Conservation (phyloP, 2,797 vertebrate genomes). For the Onychomys arenicola region DNA sequence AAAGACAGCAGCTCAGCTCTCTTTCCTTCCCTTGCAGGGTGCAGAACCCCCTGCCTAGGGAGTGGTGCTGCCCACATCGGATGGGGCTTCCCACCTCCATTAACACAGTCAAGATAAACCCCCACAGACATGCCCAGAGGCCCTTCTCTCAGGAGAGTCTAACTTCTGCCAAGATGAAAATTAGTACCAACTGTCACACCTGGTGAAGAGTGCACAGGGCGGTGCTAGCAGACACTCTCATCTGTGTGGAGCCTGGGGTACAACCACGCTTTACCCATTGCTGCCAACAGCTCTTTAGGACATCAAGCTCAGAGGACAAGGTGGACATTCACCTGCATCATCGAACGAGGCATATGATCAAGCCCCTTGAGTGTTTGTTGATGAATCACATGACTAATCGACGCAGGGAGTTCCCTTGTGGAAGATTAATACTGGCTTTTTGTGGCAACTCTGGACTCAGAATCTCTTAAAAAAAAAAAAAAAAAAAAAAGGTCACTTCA, state of each 20-base stretch:
- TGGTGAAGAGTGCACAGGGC: background rate
- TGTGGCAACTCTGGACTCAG: background rate
- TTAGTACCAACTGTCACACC: background rate
- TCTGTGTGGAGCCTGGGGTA: rapidly evolving
- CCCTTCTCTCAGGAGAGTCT: background rate
- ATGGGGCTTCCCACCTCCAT: background rate
- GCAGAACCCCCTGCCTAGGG: background rate
- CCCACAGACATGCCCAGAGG: background rate
- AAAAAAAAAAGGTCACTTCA: background rate
- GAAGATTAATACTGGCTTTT: background rate
- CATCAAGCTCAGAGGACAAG: background rate
- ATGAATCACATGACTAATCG: background rate
- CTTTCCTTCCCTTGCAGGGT: background rate
- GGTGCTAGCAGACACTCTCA: background rate
- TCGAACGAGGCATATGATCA: too few relatives aligned
- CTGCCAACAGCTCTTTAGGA: background rate
- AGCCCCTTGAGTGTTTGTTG: background rate
- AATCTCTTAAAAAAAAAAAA: background rate
- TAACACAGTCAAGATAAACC: background rate
- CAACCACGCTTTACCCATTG: background rate
- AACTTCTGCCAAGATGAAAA: too few relatives aligned
- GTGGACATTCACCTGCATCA: background rate
- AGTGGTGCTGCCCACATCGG: background rate
- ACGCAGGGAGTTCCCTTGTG: background rate
- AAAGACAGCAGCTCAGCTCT: background rate